Conservation (phyloP, 1,140 invertebrate species). For the Apis cerana region DNA sequence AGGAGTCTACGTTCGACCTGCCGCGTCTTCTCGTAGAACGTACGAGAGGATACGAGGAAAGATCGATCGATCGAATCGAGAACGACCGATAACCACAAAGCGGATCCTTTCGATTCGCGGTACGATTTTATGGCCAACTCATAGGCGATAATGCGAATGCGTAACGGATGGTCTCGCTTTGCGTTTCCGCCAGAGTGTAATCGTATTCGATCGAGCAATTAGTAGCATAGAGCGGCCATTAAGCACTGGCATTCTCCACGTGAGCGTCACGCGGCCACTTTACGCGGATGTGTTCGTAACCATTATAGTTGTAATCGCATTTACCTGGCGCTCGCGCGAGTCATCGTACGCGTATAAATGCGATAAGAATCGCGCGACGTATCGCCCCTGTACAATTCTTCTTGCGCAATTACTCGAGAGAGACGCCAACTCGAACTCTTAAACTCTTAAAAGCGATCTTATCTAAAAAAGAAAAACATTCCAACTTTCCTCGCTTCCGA, state of each 20-base stretch:
- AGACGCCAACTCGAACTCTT: neutral
- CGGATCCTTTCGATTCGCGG: neutral
- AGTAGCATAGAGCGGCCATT: constrained; percentile 55
- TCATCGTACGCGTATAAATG: constrained; percentile 9
- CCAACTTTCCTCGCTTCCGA: no score
- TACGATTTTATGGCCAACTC: neutral
- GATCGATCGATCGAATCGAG: neutral
- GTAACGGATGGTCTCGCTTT: constrained; percentile 18
- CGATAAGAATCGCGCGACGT: constrained; percentile 5
- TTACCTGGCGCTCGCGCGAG: constrained; percentile 16
- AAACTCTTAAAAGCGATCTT: neutral
- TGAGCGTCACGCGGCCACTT: constrained; percentile 38
- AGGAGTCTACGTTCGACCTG: constrained; percentile 45
- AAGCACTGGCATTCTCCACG: constrained; percentile 46
- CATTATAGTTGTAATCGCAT: constrained; percentile 40
- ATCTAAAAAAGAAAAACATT: no score
- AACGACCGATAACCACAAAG: neutral
- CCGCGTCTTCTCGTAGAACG: no score
- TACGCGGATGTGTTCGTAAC: constrained; percentile 6
- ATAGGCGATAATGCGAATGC: constrained; percentile 10
- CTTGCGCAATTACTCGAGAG: neutral
- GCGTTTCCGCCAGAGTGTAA: constrained; percentile 45
- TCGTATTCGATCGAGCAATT: constrained; percentile 65
- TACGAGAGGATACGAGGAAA: neutral
- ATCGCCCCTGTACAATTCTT: constrained; percentile 6